A percentile compares a stretch with the other conserved stretches of the same genome.
These are phyloP conservation scores for Chymomyza caudatula DNA, from an alignment of 2,888 invertebrate genomes.

Conservation along the genomic window DNA sequence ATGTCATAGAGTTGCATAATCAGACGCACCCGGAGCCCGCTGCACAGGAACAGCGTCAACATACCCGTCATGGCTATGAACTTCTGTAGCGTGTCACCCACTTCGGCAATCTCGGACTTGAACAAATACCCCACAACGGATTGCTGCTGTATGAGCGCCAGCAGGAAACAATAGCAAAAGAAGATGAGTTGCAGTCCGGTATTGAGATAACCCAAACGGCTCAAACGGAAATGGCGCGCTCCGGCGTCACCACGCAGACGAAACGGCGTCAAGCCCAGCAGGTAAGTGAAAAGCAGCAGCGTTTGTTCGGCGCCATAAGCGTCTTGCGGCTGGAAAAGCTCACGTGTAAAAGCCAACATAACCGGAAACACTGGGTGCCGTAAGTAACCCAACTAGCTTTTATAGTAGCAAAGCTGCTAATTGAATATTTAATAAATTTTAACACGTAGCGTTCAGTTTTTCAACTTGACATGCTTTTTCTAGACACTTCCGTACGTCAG, in stretches of 20 bases:
- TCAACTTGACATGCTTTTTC: neutral
- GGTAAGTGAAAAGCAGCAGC: slow-evolving; percentile 67
- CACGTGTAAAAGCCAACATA: slow-evolving; percentile 33
- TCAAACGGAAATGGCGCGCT: slow-evolving; percentile 51
- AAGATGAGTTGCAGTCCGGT: slow-evolving; percentile 66
- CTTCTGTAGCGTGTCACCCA: slow-evolving; percentile 76
- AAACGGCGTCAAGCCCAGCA: slow-evolving; percentile 75
- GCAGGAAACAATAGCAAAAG: slow-evolving; percentile 74
- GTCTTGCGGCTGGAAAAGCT: slow-evolving; percentile 71
- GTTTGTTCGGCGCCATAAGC: slow-evolving; percentile 72
- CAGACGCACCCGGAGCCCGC: slow-evolving; percentile 55
- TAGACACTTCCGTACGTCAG: neutral
- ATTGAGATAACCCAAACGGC: slow-evolving; percentile 70
- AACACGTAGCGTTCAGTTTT: neutral
- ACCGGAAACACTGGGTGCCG: neutral
- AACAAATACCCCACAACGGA: slow-evolving; percentile 77
- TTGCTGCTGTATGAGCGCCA: slow-evolving; percentile 67
- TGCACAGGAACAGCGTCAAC: slow-evolving; percentile 69
- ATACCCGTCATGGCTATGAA: slow-evolving; percentile 74
- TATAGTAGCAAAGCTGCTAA: slow-evolving; percentile 36
- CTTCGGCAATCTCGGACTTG: slow-evolving; percentile 74
- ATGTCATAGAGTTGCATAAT: slow-evolving; percentile 62
- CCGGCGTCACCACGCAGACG: slow-evolving; percentile 53
- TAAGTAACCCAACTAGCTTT: slow-evolving; percentile 17
- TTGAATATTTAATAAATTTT: neutral